A percentile compares a stretch with the other conserved stretches of the same genome.
phyloP scores from a whole-genome alignment of 2,797 vertebrate species.

The Microhierax caerulescens region DNA sequence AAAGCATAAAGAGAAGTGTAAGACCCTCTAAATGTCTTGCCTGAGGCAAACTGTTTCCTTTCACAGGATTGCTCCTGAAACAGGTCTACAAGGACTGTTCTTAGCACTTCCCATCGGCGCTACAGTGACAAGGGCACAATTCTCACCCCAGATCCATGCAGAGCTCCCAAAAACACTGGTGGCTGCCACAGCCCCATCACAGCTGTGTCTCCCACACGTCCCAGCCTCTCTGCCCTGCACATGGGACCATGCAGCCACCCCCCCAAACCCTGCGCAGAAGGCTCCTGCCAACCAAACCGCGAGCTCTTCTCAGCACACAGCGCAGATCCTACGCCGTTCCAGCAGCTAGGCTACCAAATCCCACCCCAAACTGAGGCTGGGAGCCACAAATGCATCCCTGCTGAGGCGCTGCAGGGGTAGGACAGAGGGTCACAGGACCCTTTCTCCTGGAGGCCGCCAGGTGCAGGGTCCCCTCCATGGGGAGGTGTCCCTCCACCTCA shows the following conservation, averaged over 20 bases:
- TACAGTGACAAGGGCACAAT: not conserved
- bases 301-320: accelerated
- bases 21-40: slow-evolving; percentile 20
- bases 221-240: not conserved
- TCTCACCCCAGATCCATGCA: not conserved
- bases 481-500: no score
- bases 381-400: accelerated
- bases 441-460: not conserved
- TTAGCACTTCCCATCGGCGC: not conserved
- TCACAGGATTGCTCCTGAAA: not conserved
- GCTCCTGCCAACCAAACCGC: accelerated
- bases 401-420: no score
- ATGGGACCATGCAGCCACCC: not conserved
- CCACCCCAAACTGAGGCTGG: not conserved
- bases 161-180: not conserved
- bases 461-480: accelerated
- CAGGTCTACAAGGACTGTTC: not conserved
- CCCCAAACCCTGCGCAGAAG: not conserved
- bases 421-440: accelerated
- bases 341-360: not conserved
- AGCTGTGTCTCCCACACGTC: accelerated
- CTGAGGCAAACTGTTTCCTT: slow-evolving; percentile 23
- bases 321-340: accelerated
- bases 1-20: not conserved
- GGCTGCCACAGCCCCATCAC: not conserved